These are phyloP conservation scores for Platygyra sinensis DNA, from an alignment of 64 coral and sea anemone genomes.

Conservation along the genomic window DNA sequence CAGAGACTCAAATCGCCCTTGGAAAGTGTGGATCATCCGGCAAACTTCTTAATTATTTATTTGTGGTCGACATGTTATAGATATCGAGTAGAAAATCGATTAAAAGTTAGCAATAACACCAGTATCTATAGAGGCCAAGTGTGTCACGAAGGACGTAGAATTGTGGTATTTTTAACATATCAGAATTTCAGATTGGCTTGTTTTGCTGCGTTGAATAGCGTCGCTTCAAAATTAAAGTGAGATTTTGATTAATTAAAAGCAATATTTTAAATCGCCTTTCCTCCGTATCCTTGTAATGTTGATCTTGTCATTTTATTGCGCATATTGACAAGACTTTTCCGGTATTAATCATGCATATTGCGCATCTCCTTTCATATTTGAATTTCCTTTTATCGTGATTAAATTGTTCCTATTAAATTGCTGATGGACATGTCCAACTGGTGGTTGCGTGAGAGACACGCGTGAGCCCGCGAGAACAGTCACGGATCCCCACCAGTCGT, in stretches of 20 bases:
- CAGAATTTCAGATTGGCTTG: neutral
- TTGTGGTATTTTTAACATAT: neutral
- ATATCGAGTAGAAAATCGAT: neutral
- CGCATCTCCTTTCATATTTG: neutral
- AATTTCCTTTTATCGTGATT: too few relatives aligned
- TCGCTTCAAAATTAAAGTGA: too few relatives aligned
- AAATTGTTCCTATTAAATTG: too few relatives aligned
- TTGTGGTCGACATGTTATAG: neutral
- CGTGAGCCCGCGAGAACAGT: too few relatives aligned
- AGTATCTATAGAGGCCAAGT: neutral
- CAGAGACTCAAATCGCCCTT: too few relatives aligned
- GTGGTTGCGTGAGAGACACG: too few relatives aligned
- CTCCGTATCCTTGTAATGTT: neutral
- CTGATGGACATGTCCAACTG: too few relatives aligned
- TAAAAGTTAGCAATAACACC: neutral
- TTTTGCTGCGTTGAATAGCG: too few relatives aligned
- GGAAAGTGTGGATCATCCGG: neutral
- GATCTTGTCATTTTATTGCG: neutral
- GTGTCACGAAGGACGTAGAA: neutral
- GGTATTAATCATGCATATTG: neutral
- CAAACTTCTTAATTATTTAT: neutral
- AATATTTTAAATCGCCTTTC: constrained; percentile 19
- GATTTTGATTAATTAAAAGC: neutral
- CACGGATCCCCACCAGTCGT: too few relatives aligned
- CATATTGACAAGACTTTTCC: neutral